These are phyloP conservation scores for Tipula confusa DNA, from an alignment of 2,888 invertebrate species.

Conservation along the genomic window DNA sequence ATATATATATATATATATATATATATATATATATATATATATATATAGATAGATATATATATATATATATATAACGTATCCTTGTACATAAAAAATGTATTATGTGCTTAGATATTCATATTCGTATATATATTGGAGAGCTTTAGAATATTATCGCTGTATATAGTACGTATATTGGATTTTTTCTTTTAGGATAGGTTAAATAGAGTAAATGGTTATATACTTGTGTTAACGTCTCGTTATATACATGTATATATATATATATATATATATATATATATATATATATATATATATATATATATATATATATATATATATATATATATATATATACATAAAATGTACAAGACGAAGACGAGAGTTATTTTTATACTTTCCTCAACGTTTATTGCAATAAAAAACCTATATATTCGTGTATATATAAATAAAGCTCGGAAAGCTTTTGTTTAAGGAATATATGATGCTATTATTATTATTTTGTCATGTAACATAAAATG, in stretches of 20 bases:
- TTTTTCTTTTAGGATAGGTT: not conserved
- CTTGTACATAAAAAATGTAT: not conserved
- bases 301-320: not conserved
- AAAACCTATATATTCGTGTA: not conserved
- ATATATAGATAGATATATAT: no score
- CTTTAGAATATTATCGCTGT: not conserved
- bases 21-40: not conserved
- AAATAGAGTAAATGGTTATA: not conserved
- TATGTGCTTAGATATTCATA: conserved; percentile 20
- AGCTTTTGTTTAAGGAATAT: not conserved
- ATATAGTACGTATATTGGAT: not conserved
- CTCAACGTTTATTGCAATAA: not conserved
- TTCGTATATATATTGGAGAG: not conserved
- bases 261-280: not conserved
- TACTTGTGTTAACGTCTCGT: no score
- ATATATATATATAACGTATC: not conserved
- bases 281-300: not conserved
- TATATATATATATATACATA: not conserved
- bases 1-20: not conserved
- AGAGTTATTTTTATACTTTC: not conserved
- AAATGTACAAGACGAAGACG: not conserved
- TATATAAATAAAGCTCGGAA: not conserved
- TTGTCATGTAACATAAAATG: not conserved
- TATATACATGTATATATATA: no score
- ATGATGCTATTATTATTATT: not conserved